Percentiles rank a stretch among this genome's conserved stretches.
These are phyloP conservation scores for Nephrotoma flavescens DNA, from an alignment of 2,888 invertebrate species.

Conservation along the genomic window DNA sequence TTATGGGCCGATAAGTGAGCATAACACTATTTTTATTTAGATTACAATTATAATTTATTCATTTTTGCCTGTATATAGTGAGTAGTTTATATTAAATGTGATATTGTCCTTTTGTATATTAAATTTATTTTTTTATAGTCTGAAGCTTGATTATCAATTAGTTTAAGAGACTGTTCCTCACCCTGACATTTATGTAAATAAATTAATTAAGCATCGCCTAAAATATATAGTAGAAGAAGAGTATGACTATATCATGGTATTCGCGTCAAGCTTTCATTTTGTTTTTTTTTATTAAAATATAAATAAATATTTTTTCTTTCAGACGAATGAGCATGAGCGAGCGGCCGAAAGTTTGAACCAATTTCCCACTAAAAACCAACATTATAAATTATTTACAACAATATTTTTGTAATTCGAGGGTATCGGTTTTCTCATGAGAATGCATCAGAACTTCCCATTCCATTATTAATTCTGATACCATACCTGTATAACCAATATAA, in stretches of 20 bases:
- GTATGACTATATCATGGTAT: neutral
- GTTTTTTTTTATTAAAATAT: neutral
- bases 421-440: too few relatives aligned
- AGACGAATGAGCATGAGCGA: too few relatives aligned
- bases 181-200: neutral
- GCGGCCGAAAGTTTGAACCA: too few relatives aligned
- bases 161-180: neutral
- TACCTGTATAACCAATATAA: too few relatives aligned
- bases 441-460: too few relatives aligned
- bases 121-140: neutral
- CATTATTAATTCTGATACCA: too few relatives aligned
- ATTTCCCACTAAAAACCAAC: too few relatives aligned
- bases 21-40: neutral
- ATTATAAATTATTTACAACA: too few relatives aligned
- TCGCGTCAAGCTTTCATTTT: neutral
- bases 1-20: neutral
- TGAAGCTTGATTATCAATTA: neutral
- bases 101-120: neutral
- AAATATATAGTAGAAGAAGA: neutral
- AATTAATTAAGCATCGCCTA: neutral
- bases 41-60: neutral
- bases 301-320: too few relatives aligned
- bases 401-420: too few relatives aligned
- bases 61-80: neutral
- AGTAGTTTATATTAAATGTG: neutral